Evolutionary conservation across 2,113 vertebrate species (phyloP).

Genomic region (Fulica atra): DNA sequence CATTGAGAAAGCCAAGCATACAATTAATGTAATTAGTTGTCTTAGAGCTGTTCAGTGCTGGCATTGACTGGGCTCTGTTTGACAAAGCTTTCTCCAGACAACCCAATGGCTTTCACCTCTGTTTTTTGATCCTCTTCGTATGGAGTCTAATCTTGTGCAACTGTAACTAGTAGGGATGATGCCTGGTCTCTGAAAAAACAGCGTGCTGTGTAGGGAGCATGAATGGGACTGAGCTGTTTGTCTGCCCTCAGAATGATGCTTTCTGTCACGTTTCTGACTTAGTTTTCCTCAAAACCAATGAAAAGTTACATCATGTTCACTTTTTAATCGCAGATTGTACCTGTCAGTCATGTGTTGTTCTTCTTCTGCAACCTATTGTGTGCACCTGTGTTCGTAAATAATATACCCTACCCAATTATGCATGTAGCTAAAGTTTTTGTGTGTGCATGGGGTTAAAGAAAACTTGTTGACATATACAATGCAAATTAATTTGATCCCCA

Average conservation of each 20-base stretch:
- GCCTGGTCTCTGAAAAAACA: neutral
- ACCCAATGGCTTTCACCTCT: neutral
- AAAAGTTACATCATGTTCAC: neutral
- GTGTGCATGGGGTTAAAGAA: neutral
- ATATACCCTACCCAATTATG: neutral
- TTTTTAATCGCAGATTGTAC: neutral
- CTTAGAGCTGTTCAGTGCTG: neutral
- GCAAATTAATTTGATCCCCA: constrained; percentile 1
- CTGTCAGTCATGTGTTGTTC: neutral
- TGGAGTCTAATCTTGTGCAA: neutral
- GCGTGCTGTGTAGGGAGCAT: neutral
- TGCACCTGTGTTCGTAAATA: neutral
- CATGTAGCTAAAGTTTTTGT: neutral
- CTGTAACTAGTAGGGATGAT: neutral
- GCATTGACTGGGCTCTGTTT: neutral
- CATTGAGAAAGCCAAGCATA: neutral
- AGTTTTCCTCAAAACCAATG: neutral
- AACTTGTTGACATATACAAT: neutral
- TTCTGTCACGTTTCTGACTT: neutral
- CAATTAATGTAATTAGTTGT: neutral
- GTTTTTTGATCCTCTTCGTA: neutral
- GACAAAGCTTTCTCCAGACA: neutral
- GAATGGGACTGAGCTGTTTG: neutral
- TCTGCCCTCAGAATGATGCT: neutral
- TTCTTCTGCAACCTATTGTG: neutral